A percentile compares a stretch with the other conserved stretches of the same genome.
phyloP scores from a whole-genome alignment of 2,888 invertebrate species.

The Nowickia ferox region DNA sequence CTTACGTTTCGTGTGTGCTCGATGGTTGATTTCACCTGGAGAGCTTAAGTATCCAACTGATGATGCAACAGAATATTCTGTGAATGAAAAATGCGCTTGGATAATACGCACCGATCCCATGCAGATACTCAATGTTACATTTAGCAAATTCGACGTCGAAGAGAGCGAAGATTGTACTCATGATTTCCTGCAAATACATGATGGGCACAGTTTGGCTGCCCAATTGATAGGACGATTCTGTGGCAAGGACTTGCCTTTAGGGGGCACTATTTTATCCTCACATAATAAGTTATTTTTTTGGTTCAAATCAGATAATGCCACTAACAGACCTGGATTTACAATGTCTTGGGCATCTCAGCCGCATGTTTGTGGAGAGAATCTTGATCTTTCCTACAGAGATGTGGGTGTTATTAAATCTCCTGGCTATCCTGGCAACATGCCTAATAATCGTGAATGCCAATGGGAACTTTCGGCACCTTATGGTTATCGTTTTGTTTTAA shows the following conservation, averaged over 20 bases:
- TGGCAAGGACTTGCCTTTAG: slow-evolving; percentile 87
- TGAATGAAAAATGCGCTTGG: slow-evolving; percentile 91
- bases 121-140: slow-evolving; percentile 91
- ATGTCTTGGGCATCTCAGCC: slow-evolving; percentile 90
- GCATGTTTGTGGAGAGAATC: slow-evolving; percentile 89
- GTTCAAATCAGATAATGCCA: slow-evolving; percentile 89
- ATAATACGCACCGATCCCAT: slow-evolving; percentile 87
- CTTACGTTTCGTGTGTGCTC: slow-evolving; percentile 86
- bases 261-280: slow-evolving; percentile 89
- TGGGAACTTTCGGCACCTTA: slow-evolving; percentile 89
- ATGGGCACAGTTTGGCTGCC: slow-evolving; percentile 89
- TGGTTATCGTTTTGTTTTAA: slow-evolving; percentile 90
- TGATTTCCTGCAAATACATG: slow-evolving; percentile 92
- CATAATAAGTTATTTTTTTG: slow-evolving; percentile 91
- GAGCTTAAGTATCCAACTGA: slow-evolving; percentile 86
- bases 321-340: slow-evolving; percentile 87
- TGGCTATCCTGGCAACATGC: slow-evolving; percentile 94
- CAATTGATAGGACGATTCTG: slow-evolving; percentile 91
- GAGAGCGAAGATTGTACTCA: slow-evolving; percentile 85
- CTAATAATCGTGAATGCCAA: slow-evolving; percentile 90
- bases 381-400: slow-evolving; percentile 82
- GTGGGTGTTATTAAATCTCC: slow-evolving; percentile 93
- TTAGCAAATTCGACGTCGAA: slow-evolving; percentile 88
- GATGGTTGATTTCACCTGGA: slow-evolving; percentile 84
- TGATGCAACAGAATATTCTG: slow-evolving; percentile 84